Evolutionary conservation across 2,888 invertebrate species (phyloP), one percentile per base, ranked within the genome.

Genomic region (Agrochola lota): DNA sequence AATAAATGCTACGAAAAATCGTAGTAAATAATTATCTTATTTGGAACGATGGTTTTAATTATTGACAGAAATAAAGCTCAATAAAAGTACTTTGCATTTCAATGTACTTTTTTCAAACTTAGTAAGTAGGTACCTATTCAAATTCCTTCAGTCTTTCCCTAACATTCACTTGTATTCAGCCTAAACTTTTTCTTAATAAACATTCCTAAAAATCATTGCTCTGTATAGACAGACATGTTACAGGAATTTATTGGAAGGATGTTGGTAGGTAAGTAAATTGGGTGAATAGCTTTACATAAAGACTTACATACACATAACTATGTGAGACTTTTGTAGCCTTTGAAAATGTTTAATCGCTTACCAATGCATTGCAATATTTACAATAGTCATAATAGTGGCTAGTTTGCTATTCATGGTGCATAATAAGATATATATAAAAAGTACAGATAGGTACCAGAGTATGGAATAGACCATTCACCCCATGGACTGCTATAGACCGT

Each of bases 1-100:
- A 49, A 20, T 64, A 30, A 35, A 43, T 70, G 81, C 81, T 77
- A 82, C 81, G 78, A 66, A 23, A 59, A 12, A 15, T 30, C 67
- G 35, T 67, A 75, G 75, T 60, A 63, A 71, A 52, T 57, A 43
- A 52, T 11, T 15, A 66, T 1, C 15, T 17, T 68, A 23, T 35
- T 68, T 77, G 20, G 49, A 30, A 68, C 4, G 12, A 4, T 49
- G 4, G 30, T 30, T 68, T 23, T 12, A 49, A 23, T 30, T 26
- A 1, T 49, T 49, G 8, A 8, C 17, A 30, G 20, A 60, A 60
- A 20, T 60, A 20, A 60, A 60, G 49, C 20, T 49, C 17, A 35
- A 30, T 17, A 9, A 17, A 60, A 17, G 1, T 60, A 20, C 20
- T 11, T 30, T 35, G 4, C 4, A 63, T 63, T 40, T 40, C 40